Evolutionary conservation across 2,888 invertebrate genomes (phyloP).

Genomic region (Tetragonula carbonaria): DNA sequence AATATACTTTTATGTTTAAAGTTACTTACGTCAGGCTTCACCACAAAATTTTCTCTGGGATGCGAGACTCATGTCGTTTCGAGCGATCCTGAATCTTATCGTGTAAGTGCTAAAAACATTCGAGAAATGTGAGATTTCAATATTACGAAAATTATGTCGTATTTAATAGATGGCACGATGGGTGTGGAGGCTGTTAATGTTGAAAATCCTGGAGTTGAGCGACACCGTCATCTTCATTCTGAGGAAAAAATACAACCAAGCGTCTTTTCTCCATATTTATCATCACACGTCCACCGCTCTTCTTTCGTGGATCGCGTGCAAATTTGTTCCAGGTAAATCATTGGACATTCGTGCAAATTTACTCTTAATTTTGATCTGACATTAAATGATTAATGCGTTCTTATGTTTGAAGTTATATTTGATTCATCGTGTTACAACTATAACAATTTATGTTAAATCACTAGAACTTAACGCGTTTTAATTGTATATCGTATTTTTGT

Average conservation of each 20-base stretch:
- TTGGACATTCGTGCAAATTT: not conserved
- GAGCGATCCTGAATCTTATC: slow-evolving; percentile 86
- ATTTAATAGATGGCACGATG: slow-evolving; percentile 82
- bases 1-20: slow-evolving; percentile 76
- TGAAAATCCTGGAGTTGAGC: slow-evolving; percentile 88
- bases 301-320: slow-evolving; percentile 87
- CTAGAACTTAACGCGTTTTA: too few species aligned
- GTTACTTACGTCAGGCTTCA: slow-evolving; percentile 88
- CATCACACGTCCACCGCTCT: slow-evolving; percentile 88
- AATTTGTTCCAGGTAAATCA: slow-evolving; percentile 88
- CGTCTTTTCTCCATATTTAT: slow-evolving; percentile 90
- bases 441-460: too few species aligned
- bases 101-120: slow-evolving; percentile 82
- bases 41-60: slow-evolving; percentile 86
- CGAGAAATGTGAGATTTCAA: not conserved
- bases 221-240: slow-evolving; percentile 90
- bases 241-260: slow-evolving; percentile 89
- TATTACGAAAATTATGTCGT: slow-evolving; percentile 9
- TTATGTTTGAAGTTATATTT: not conserved
- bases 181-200: slow-evolving; percentile 87
- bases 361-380: not conserved
- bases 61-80: slow-evolving; percentile 91
- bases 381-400: not conserved
- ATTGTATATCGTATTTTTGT: too few species aligned
- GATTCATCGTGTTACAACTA: too few species aligned